Conservation (phyloP, 1,140 invertebrate species). For the Dendrolimus punctatus region DNA sequence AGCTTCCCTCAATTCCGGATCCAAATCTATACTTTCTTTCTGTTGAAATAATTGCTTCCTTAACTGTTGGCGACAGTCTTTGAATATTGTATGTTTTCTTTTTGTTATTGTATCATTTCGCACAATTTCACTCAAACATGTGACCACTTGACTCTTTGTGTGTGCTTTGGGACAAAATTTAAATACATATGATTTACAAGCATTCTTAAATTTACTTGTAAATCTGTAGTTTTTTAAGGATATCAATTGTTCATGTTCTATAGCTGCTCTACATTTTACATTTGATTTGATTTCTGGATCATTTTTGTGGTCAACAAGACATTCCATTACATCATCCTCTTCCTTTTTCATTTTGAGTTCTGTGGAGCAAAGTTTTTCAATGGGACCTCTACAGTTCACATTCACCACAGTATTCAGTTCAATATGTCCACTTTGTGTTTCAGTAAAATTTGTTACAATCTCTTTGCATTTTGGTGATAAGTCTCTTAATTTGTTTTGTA, state of each 20-base stretch:
- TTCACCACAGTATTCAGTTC: conserved; percentile 91
- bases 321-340: conserved; percentile 92
- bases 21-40: conserved; percentile 87
- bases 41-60: conserved; percentile 91
- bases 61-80: conserved; percentile 91
- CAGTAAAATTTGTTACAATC: conserved; percentile 90
- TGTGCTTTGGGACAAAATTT: conserved; percentile 84
- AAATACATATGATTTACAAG: conserved; percentile 89
- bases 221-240: conserved; percentile 96
- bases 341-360: conserved; percentile 80
- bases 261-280: conserved; percentile 90
- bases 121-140: conserved; percentile 92
- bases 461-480: conserved; percentile 77
- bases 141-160: conserved; percentile 90
- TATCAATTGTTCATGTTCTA: conserved; percentile 95
- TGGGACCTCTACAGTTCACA: conserved; percentile 85
- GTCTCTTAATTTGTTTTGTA: conserved; percentile 91
- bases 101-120: conserved; percentile 90
- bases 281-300: conserved; percentile 81
- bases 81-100: conserved; percentile 83
- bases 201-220: conserved; percentile 95
- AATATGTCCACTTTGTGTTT: conserved; percentile 88
- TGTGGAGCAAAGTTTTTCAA: conserved; percentile 85
- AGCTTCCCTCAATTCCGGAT: conserved; percentile 83
- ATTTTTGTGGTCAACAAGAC: conserved; percentile 94